Evolutionary conservation across 2,888 invertebrate species (phyloP), one percentile per base, ranked within the genome.

Genomic region (Drosophila kuntzei): DNA sequence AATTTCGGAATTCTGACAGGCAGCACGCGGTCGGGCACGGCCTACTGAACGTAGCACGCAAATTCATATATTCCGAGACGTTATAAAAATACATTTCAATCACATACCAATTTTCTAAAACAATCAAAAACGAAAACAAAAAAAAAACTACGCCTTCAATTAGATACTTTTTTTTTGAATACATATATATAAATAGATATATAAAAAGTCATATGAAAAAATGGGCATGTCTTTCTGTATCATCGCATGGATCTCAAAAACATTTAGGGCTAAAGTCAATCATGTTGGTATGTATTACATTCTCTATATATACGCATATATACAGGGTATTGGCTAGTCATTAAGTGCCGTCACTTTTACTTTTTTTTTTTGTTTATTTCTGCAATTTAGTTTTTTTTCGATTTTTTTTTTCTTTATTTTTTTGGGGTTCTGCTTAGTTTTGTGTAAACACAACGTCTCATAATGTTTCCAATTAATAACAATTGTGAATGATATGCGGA

Each of bases 381-480:
- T 36, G 50, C 50, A 22, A 50, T 18, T 11, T 36, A 20, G 16
- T 32, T 43, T 58, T 57, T 14, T 6, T 44, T 41, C 14, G n/a
- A n/a, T n/a, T 25, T 59, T 3, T 18, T 34, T 34, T 54, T 11
- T 32, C 29, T 34, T 44, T 41, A 9, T 57, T 57, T 57, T 41
- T 32, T 37, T 59, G 46, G 32, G 9, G n/a, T 11, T 34, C 20
- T 34, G 25, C 25, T 22, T 11, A 20, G 58, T 58, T 67, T 70
- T 73, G 70, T 73, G 87, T 84, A 84, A 87, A 83, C 87, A 87
- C 53, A 68, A 34, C 55, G 63, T 76, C 66, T 61, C 75, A 78
- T 73, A 80, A 84, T 87, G 82, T 87, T 87, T 70, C 54, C 69
- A 84, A 87, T 83, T 83, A 83, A 87, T 83, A 83, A 83, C 78